phyloP scores from a whole-genome alignment of 2,888 invertebrate genomes.

The Macrophya annulata region DNA sequence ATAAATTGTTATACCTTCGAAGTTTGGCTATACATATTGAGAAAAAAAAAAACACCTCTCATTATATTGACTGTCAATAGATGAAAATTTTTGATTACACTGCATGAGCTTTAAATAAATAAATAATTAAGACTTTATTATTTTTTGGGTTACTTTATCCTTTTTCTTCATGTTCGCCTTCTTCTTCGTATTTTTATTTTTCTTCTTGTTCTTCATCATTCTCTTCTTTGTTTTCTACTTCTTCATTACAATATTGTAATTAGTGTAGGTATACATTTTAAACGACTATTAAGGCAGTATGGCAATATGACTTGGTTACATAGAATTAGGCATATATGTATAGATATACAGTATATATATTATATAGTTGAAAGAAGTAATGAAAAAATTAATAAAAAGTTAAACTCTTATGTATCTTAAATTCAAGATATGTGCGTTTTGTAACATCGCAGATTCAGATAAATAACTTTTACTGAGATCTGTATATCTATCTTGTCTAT shows the following conservation, averaged over 20 bases:
- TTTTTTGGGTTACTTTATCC: slow-evolving; percentile 4
- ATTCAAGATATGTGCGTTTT: slow-evolving; percentile 44
- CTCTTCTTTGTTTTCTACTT: neutral
- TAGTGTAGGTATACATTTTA: slow-evolving; percentile 65
- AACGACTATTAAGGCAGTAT: slow-evolving; percentile 78
- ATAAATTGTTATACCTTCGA: slow-evolving; percentile 7
- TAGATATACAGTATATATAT: neutral
- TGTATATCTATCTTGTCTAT: neutral
- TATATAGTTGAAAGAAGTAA: slow-evolving; percentile 9
- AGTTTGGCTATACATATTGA: neutral
- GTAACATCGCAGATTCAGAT: slow-evolving; percentile 37
- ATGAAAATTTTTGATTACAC: slow-evolving; percentile 29
- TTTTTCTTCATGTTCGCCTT: neutral
- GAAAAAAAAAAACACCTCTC: neutral
- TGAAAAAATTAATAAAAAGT: neutral
- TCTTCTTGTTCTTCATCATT: neutral
- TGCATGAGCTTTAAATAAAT: slow-evolving; percentile 15
- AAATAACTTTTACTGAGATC: slow-evolving; percentile 36
- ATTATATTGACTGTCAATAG: slow-evolving; percentile 12
- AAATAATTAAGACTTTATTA: slow-evolving; percentile 34
- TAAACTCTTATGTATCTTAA: slow-evolving; percentile 20
- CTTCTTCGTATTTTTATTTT: neutral
- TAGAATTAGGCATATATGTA: slow-evolving; percentile 49
- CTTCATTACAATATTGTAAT: slow-evolving; percentile 52
- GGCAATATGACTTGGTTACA: slow-evolving; percentile 75